Evolutionary conservation across 2,888 invertebrate genomes (phyloP), one percentile per base, ranked within the genome.

Genomic region (Halictus ligatus): DNA sequence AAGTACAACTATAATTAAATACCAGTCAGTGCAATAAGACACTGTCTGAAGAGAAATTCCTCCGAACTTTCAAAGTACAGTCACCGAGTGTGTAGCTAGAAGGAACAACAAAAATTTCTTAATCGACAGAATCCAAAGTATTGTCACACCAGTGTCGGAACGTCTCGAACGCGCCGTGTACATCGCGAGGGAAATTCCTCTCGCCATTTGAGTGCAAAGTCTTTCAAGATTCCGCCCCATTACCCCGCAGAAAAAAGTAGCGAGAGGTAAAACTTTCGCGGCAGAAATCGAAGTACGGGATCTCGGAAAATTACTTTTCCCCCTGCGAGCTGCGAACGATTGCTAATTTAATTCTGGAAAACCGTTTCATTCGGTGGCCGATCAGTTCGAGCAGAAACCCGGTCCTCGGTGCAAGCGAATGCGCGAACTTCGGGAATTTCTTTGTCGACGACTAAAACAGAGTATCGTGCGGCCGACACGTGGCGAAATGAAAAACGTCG

Each of bases 161-260:
- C 21, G 21, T 3, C 54, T 50, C 50, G 50, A 21, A 50, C 50
- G 2, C 15, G 50, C 18, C 8, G 21, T 54, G 60, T 25, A 13
- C 15, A 29, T 54, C 21, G 54, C 54, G 7, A 1, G 29, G 29
- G 15, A 29, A 35, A 35, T 82, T 84, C n/a, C 15, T 12, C 25
- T 40, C 29, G 21, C 0, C 71, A 13, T 43, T n/a, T 5, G 2
- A 43, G n/a, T 12, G 69, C 15, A 43, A 77, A 7, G 35, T 71
- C 74, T 60, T 75, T 69, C 21, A 43, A 82, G 69, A 78, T 78
- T 78, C 82, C 71, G 4, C 48, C n/a, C 74, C 67, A 81, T 84
- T 84, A 77, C n/a, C 29, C 7, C 29, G 1, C 0, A 25, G 2
- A 29, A 43, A 50, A 46, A n/a, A 74, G 29, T 25, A 13, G 25